These are phyloP conservation scores for Clamator glandarius DNA, from an alignment of 2,797 vertebrate genomes.

Conservation along the genomic window DNA sequence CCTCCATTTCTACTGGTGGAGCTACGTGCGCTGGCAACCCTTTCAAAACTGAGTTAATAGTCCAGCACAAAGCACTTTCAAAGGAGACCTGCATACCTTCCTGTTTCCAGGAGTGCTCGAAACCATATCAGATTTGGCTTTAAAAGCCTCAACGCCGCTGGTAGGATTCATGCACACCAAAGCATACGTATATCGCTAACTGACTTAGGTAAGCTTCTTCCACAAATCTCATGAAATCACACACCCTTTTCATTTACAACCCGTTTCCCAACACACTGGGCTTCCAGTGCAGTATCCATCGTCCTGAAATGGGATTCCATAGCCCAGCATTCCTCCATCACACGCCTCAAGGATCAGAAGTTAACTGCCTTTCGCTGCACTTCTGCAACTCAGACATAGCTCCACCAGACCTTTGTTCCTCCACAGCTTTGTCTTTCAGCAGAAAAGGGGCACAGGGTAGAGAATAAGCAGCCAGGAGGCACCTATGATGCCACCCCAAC, in stretches of 20 bases:
- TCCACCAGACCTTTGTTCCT: not conserved
- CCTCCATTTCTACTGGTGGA: not conserved
- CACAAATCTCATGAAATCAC: not conserved
- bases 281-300: not conserved
- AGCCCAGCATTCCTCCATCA: not conserved
- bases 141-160: not conserved
- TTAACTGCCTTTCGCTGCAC: not conserved
- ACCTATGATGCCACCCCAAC: not conserved
- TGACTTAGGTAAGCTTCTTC: not conserved
- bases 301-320: not conserved
- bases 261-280: not conserved
- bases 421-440: not conserved
- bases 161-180: not conserved
- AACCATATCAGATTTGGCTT: slow-evolving; percentile 17
- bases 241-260: not conserved
- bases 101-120: not conserved
- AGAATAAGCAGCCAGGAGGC: not conserved
- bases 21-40: not conserved
- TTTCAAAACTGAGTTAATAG: not conserved
- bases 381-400: not conserved
- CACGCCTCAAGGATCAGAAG: not conserved
- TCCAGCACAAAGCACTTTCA: not conserved
- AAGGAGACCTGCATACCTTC: not conserved
- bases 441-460: not conserved
- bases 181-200: not conserved